Evolutionary conservation across 2,797 vertebrate species (phyloP), one percentile per base, ranked within the genome.

Genomic region (Poeciliopsis paucimaculata): DNA sequence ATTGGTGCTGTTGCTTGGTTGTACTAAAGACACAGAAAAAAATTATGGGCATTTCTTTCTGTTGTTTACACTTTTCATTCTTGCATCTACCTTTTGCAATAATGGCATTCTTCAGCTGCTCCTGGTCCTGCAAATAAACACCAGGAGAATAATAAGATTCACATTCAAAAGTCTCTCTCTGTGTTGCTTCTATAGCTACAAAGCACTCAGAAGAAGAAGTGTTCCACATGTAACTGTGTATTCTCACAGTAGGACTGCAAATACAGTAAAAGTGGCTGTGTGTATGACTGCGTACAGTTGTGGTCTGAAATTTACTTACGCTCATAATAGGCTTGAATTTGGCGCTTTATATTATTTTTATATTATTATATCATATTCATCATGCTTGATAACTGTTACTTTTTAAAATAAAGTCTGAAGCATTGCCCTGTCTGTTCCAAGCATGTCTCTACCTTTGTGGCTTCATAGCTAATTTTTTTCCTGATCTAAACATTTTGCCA

Each of bases 111-210:
- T 85, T 75, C 28, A 12, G 46, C 72, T 46, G 73, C 79, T 79
- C 83, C 84, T 81, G 34, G 78, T 83, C 77, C 18, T 31, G 83
- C 6, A 55, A 83, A 77, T 83, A 84, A 84, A 89, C 83, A 77
- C 80, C 3, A 10, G 73, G 75, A 84, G 80, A 68, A 76, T 75
- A 85, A 80, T 89, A 74, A 90, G 62, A 89, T 91, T 90, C 87
- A 84, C 78, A 87, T 86, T 87, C 80, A 83, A 76, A 89, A 74
- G 83, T 64, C 45, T 74, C 74, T n/a, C 72, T 64, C 64, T 16
- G 47, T 82, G 82, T 74, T 85, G 62, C 71, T 86, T 79, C 81
- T 78, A 82, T 45, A 83, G 36, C 70, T 77, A 78, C 73, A 85
- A 85, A 83, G 77, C 71, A 34, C 41, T 72, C 76, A 75, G 74